Base-by-base conservation (phyloP, 2,888 invertebrate genomes). In the Agapostemon virescens region DNA sequence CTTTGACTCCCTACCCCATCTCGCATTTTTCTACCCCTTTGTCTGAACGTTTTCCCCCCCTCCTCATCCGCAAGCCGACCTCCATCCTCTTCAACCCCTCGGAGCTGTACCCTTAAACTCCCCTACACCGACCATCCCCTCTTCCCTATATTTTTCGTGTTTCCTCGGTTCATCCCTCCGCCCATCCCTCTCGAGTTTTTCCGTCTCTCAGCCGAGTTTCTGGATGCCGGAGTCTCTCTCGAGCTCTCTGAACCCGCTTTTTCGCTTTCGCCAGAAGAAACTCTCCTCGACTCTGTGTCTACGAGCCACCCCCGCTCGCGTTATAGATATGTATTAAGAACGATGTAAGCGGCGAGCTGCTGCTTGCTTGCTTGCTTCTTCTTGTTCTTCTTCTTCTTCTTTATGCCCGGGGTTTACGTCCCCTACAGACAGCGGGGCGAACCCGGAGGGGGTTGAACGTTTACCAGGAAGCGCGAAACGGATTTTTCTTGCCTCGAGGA, bases 171-270 rank as follows among this genome's bases (percentile, higher is more conserved):
- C 40, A 45, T 45, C 45, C 67, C 42, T 11, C 13, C 23, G 13
- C 30, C 20, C 36, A 26, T 72, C 36, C 15, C 49, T 64, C 45
- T 33, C 26, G 17, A 71, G 71, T 45, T 42, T 33, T 33, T 23
- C 63, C 23, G 26, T 45, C 33, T 45, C 33, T 63, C 33, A n/a
- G 61, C 20, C 40, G 38, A 38, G 20, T 66, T 30, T 36, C 55
- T 26, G 26, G 55, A 26, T 26, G 55, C 55, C 64, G n/a, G 66
- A 55, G 38, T 20, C 23, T 40, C 63, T 52, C 77, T 70, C 40
- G 61, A 77, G 79, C 49, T 73, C 79, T 77, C 78, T 78, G 78
- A 69, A 80, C 78, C 79, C 23, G 71, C 33, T 72, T 80, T 78
- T 69, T 63, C 61, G 33, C 17, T 23, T 42, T 45, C 17, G 69